Base-by-base conservation (phyloP, 2,888 invertebrate species). In the Salticus scenicus region DNA sequence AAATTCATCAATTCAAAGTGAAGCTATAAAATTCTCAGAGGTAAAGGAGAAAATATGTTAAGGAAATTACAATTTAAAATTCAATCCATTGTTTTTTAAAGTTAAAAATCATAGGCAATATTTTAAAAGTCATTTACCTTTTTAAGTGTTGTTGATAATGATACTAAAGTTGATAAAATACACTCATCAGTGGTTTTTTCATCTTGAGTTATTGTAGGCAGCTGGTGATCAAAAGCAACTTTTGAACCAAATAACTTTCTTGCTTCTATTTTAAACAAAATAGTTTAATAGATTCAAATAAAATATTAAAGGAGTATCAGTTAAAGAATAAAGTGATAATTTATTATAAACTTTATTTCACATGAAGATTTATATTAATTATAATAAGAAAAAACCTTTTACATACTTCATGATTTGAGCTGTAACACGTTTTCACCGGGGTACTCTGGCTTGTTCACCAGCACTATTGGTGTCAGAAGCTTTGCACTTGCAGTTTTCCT, bases 121-220 rank as follows among this genome's bases (percentile, higher is more conserved):
- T 4, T 8, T 28, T 1, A 28, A 10, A 64, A 27, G 14, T 28
- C 7, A 27, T 30, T 86, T 87, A 91, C 91, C 90, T 92, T 92
- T 74, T 90, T 90, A 27, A 90, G 90, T 69, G 90, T 90, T 8
- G 91, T 90, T 41, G 91, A 91, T 72, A 92, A 89, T 70, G 91
- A 90, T 37, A 91, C 90, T 8, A 92, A 89, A 4, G 92, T 90
- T 7, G 91, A 90, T 24, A 92, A 90, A 31, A 92, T 90, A 88
- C 92, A 92, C 83, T 91, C 92, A 88, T 92, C 92, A 12, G 92
- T 92, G 10, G 91, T 91, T 81, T 91, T 90, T 78, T 92, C 89
- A 85, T 91, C 90, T 88, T 91, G 91, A 20, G 91, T 90, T 1
- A 91, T 90, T 73, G 91, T 92, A 5, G 92, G 92, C 70, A 92